Evolutionary conservation across 1,140 invertebrate genomes (phyloP).

Genomic region (Micrasema minimum): DNA sequence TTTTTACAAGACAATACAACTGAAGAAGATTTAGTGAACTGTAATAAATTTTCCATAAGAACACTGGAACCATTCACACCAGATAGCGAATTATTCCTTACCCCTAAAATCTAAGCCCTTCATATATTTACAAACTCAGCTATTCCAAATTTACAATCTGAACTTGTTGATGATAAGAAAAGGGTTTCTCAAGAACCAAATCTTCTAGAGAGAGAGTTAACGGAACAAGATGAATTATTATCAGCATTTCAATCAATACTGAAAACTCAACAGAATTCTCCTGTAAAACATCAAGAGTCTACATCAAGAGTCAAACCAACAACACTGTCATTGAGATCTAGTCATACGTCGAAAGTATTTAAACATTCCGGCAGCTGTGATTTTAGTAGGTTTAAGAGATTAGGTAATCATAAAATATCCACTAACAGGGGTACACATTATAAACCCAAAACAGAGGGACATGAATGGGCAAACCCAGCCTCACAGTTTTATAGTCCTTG

Average conservation of each 20-base stretch:
- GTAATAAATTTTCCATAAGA: slow-evolving; percentile 56
- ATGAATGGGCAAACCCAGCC: slow-evolving; percentile 24
- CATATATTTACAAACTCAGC: slow-evolving; percentile 1
- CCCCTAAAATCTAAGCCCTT: slow-evolving; percentile 55
- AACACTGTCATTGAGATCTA: slow-evolving; percentile 60
- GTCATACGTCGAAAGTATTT: slow-evolving; percentile 59
- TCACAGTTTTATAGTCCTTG: slow-evolving; percentile 24
- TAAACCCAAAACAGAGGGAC: slow-evolving; percentile 8
- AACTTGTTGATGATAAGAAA: slow-evolving; percentile 61
- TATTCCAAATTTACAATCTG: slow-evolving; percentile 58
- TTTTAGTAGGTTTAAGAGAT: slow-evolving; percentile 51
- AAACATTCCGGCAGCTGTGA: slow-evolving; percentile 63
- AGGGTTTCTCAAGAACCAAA: slow-evolving; percentile 61
- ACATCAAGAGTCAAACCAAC: slow-evolving; percentile 58
- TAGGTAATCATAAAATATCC: slow-evolving; percentile 11
- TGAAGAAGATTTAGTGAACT: slow-evolving; percentile 47
- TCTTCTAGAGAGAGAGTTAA: slow-evolving; percentile 61
- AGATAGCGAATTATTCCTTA: slow-evolving; percentile 57
- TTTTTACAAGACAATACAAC: slow-evolving; percentile 53
- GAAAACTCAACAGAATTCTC: slow-evolving; percentile 57
- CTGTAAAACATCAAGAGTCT: slow-evolving; percentile 51
- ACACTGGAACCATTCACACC: slow-evolving; percentile 59
- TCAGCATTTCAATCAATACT: slow-evolving; percentile 62
- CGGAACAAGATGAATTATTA: slow-evolving; percentile 61
- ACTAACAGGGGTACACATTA: neutral